Evolutionary conservation across 2,113 vertebrate genomes (phyloP), one percentile per base, ranked within the genome.

Genomic region (Heterotis niloticus): DNA sequence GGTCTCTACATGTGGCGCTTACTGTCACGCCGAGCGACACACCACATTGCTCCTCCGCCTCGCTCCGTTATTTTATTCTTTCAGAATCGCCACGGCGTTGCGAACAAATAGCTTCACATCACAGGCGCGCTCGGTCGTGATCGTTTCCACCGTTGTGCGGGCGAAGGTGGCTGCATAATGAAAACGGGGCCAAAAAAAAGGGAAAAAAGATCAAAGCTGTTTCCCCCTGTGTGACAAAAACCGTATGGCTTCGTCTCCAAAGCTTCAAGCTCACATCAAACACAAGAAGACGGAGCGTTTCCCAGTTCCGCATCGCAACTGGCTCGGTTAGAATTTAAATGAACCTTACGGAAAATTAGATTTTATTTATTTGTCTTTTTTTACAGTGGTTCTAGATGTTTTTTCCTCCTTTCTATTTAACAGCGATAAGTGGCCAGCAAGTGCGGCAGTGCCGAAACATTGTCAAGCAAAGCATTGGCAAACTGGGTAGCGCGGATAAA

Each of bases 141-240:
- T 60, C 16, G 23, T 34, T 18, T 75, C 28, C n/a, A 59, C 20
- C 18, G 34, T 75, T 26, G 28, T 44, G 20, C 18, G 18, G 28
- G 72, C 29, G 24, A 75, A 75, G 28, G 74, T 23, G 26, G 28
- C 56, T 64, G n/a, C 18, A n/a, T 62, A 16, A 20, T 20, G 57
- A 60, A 28, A 75, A 75, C 34, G 23, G 34, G 26, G 60, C n/a
- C n/a, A n/a, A n/a, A n/a, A 59, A 59, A 75, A 75, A 34, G 23
- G 29, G 17, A 44, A 44, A 44, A 44, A 44, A 44, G 34, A 44
- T 44, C 34, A 44, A 44, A 44, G 34, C 2, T 44, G 2, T 44
- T 7, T 44, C 7, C 34, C 34, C 34, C 34, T 7, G 34, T 44
- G 34, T 7, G 34, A 44, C 34, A 44, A 44, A 44, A 44, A n/a